Evolutionary conservation across 2,888 invertebrate genomes (phyloP), one percentile per base, ranked within the genome.

Genomic region (Rugalucina vietnamica): DNA sequence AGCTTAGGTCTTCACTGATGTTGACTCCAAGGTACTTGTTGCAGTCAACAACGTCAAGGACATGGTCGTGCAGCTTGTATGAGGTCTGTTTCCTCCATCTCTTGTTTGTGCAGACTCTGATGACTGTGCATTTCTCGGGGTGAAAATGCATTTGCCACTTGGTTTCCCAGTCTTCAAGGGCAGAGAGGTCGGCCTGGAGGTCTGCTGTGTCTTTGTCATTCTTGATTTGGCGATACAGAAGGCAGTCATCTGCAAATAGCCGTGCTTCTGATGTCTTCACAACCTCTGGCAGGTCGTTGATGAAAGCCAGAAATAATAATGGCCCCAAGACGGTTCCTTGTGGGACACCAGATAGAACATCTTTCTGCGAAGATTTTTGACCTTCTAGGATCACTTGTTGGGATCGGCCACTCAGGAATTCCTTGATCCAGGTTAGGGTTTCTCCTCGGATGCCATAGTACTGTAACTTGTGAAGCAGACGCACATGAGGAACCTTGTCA

Each of bases 401-500:
- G 21, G 14, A 39, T 57, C 72, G 54, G 27, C 29, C 37, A 2
- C 18, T 18, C 29, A 79, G n/a, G 39, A 79, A 79, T 24, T 36
- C 24, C 8, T 54, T n/a, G 14, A 60, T 57, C 72, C 79, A 79
- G 3, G 32, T 36, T 2, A 57, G 3, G 21, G 32, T 39, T 32
- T 37, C 18, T 27, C 73, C 79, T 37, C 60, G 5, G 10, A 79
- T 60, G 12, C 60, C 79, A 60, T 72, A 79, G 21, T 8, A 21
- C 18, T 72, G 37, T 0, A 79, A n/a, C 24, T 79, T 79, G 34
- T 29, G 24, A 4, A 60, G 2, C 8, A 73, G 27, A 1, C 37
- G 34, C 36, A 71, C 29, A 24, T 76, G 71, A 1, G 43, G 43
- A 0, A 70, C 60, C 4, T 5, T 76, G 24, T 78, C n/a, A n/a